phyloP scores from a whole-genome alignment of 2,797 vertebrate genomes.

The Premnoplex brunnescens region DNA sequence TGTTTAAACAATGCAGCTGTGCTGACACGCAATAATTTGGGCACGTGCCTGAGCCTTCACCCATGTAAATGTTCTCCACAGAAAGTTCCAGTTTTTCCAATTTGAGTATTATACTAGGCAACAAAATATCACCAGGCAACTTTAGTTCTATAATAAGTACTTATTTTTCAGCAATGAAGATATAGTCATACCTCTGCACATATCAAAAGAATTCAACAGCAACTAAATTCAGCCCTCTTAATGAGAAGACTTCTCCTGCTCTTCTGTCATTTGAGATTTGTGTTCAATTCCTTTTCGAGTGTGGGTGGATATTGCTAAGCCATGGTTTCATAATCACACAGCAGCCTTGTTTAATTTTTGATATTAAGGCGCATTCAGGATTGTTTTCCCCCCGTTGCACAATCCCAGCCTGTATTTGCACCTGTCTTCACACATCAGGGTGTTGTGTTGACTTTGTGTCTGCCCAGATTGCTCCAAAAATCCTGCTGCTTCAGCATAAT shows the following conservation, averaged over 20 bases:
- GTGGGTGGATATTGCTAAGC: background rate
- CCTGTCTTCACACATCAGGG: background rate
- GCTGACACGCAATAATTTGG: background rate
- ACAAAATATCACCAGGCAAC: background rate
- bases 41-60: background rate
- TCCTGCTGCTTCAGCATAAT: background rate
- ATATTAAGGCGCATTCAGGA: background rate
- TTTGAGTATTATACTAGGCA: background rate
- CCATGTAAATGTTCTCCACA: background rate
- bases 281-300: background rate
- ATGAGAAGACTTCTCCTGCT: background rate
- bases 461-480: background rate
- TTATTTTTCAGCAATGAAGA: background rate
- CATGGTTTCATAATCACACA: background rate
- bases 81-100: background rate
- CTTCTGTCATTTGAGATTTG: background rate
- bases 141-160: background rate
- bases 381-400: background rate
- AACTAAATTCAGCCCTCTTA: background rate
- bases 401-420: background rate
- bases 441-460: background rate
- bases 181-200: background rate
- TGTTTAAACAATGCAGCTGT: background rate
- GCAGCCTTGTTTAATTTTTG: background rate
- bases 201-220: background rate